These are phyloP conservation scores for Dendronephthya gigantea DNA, from an alignment of 64 coral and sea anemone species.

Conservation along the genomic window DNA sequence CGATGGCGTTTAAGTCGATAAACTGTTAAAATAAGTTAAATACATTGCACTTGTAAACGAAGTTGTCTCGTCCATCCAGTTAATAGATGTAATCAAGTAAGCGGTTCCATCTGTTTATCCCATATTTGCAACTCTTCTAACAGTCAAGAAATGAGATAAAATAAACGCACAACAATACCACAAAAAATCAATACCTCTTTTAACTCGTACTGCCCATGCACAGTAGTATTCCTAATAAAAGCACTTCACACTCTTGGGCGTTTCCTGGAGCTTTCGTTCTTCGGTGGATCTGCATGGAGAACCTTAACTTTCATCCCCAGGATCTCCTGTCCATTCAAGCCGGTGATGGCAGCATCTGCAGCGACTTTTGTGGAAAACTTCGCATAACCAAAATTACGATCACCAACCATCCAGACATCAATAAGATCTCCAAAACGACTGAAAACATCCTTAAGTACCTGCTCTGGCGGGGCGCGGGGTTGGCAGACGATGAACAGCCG, in stretches of 20 bases:
- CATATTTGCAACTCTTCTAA: neutral
- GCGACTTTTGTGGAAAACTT: neutral
- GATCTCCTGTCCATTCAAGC: neutral
- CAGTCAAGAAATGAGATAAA: neutral
- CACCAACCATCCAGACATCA: slow-evolving; percentile 14
- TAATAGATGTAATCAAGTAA: neutral
- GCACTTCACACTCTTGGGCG: neutral
- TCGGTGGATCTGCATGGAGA: slow-evolving; percentile 9
- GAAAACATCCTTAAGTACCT: slow-evolving; percentile 9
- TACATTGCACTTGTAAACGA: neutral
- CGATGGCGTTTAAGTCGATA: neutral
- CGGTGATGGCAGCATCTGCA: neutral
- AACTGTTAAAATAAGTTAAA: neutral
- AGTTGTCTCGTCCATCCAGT: neutral
- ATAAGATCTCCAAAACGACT: slow-evolving; percentile 16
- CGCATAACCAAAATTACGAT: slow-evolving; percentile 19
- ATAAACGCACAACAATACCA: neutral
- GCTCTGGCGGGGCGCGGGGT: neutral
- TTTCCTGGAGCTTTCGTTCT: neutral
- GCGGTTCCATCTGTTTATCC: neutral
- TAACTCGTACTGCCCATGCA: neutral
- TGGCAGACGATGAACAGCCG: neutral
- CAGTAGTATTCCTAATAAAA: neutral
- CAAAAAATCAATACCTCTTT: neutral
- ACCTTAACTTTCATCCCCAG: slow-evolving; percentile 1